Evolutionary conservation across 2,797 vertebrate species (phyloP).

Genomic region (Enoplosus armatus): DNA sequence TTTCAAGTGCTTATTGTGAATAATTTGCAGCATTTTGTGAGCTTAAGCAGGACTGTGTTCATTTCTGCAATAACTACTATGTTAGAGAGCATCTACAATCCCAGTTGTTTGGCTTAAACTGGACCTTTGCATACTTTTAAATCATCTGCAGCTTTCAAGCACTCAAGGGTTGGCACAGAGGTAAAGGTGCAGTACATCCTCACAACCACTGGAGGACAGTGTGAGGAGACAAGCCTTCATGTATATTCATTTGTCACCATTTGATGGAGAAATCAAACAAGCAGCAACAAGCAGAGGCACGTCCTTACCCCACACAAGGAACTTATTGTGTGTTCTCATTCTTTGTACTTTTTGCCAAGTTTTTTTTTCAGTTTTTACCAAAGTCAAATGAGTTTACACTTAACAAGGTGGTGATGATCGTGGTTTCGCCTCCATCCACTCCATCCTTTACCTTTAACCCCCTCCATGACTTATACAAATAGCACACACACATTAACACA

Average conservation of each 20-base stretch:
- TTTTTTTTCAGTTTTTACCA: not conserved
- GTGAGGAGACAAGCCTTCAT: not conserved
- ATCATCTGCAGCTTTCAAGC: not conserved
- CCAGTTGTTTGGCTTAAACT: not conserved
- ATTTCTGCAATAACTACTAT: not conserved
- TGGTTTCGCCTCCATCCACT: not conserved
- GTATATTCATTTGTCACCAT: conserved; percentile 8
- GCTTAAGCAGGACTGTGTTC: not conserved
- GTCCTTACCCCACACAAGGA: conserved; percentile 30
- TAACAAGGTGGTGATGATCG: not conserved
- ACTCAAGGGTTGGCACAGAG: not conserved
- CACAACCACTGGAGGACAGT: conserved; percentile 63
- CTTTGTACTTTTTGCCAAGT: not conserved
- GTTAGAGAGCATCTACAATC: not conserved
- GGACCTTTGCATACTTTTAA: not conserved
- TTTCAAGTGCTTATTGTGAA: not conserved
- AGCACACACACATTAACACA: conserved; percentile 1
- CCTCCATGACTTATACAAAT: not conserved
- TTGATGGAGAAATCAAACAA: conserved; percentile 47
- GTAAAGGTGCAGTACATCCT: conserved; percentile 27
- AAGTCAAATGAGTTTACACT: not conserved
- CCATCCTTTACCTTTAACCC: not conserved
- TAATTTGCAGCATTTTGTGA: not conserved
- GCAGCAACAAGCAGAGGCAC: conserved; percentile 46
- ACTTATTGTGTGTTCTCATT: not conserved